Percentiles rank a stretch among this genome's conserved stretches.
Conservation (phyloP, 92 coral and sea anemone genomes). For the Zoanthus sansibaricus region DNA sequence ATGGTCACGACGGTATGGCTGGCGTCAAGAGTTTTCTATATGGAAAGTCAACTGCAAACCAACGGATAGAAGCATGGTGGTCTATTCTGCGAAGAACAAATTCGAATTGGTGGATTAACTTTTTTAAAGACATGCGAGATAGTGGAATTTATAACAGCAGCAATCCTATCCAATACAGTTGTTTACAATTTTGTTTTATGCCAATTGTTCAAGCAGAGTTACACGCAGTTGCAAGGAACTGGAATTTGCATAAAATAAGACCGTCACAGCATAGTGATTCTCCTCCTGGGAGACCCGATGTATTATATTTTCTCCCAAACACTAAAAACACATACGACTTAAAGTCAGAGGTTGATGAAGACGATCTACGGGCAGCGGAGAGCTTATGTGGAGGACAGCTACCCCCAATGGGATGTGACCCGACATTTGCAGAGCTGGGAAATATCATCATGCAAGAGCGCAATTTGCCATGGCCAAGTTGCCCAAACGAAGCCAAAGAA, state of each 20-base stretch:
- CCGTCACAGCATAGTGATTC: constrained; percentile 6
- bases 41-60: constrained; percentile 12
- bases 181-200: constrained; percentile 36
- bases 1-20: constrained; percentile 15
- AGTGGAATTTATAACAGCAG: constrained; percentile 3
- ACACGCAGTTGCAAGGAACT: constrained; percentile 6
- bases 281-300: constrained; percentile 9
- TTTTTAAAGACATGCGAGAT: constrained; percentile 48
- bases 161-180: constrained; percentile 37
- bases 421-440: constrained; percentile 31
- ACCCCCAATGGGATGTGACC: constrained; percentile 21
- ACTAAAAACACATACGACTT: constrained; percentile 3
- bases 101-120: constrained; percentile 38
- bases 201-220: constrained; percentile 5
- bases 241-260: constrained; percentile 2
- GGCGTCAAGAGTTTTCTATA: constrained; percentile 12
- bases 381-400: constrained; percentile 5
- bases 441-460: not conserved
- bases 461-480: constrained; percentile 4
- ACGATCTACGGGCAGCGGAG: constrained; percentile 5
- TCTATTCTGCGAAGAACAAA: constrained; percentile 19
- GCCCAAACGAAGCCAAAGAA: constrained; percentile 11
- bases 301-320: constrained; percentile 2
- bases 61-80: constrained; percentile 44
- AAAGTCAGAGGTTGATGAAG: constrained; percentile 5